These are phyloP conservation scores for Drosophila yakuba DNA, from an alignment of 1,140 invertebrate species.

Conservation along the genomic window DNA sequence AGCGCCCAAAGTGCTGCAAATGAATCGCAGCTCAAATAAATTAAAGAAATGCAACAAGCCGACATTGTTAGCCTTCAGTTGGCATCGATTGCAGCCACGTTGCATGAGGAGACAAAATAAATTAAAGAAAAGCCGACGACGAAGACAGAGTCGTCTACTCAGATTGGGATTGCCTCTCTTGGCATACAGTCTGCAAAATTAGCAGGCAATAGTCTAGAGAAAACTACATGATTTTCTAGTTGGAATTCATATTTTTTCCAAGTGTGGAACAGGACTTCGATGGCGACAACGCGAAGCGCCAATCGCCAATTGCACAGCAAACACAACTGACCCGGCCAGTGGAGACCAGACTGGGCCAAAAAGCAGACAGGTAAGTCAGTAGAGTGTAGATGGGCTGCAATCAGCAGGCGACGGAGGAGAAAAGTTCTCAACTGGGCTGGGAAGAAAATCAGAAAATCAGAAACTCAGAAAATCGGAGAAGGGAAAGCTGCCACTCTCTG, in stretches of 20 bases:
- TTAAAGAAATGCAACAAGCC: conserved; percentile 69
- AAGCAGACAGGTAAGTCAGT: conserved; percentile 10
- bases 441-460: conserved; percentile 17
- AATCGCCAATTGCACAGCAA: conserved; percentile 22
- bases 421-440: conserved; percentile 24
- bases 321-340: conserved; percentile 25
- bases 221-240: neutral
- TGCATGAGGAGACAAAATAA: conserved; percentile 71
- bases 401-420: conserved; percentile 10
- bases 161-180: conserved; percentile 8
- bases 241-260: neutral
- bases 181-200: neutral
- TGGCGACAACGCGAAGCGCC: conserved; percentile 25
- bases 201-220: neutral
- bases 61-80: conserved; percentile 39
- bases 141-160: conserved; percentile 30
- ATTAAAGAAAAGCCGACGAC: conserved; percentile 59
- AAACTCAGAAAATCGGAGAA: conserved; percentile 23
- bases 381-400: conserved; percentile 2
- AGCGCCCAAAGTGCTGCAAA: conserved; percentile 28
- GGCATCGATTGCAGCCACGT: conserved; percentile 32
- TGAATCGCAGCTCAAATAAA: conserved; percentile 63
- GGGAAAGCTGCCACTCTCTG: conserved; percentile 36
- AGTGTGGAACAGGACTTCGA: conserved; percentile 19
- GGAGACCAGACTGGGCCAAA: conserved; percentile 11